Percentiles rank a stretch among this genome's conserved stretches.
These are phyloP conservation scores for Tenualosa ilisha DNA, from an alignment of 2,797 vertebrate genomes.

Conservation along the genomic window DNA sequence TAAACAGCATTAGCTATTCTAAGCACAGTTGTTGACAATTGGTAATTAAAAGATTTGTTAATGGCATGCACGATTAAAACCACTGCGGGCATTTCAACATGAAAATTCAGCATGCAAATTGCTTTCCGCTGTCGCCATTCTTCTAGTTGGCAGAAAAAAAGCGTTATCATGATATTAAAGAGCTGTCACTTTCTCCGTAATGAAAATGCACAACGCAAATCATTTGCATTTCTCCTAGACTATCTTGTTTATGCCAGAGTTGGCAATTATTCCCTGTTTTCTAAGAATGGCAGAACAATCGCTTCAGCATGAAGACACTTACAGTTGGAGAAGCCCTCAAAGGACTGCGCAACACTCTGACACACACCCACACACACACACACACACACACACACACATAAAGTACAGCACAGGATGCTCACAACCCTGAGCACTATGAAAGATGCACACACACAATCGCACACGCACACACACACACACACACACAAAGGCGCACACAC, in stretches of 20 bases:
- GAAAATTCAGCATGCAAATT: slow-evolving; percentile 75
- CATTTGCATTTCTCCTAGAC: slow-evolving; percentile 70
- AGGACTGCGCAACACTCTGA: not conserved
- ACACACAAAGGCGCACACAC: not conserved
- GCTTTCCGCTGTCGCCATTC: slow-evolving; percentile 62
- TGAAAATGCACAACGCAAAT: slow-evolving; percentile 70
- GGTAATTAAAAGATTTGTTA: slow-evolving; percentile 80
- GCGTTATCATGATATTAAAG: slow-evolving; percentile 73
- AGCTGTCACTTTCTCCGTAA: slow-evolving; percentile 71
- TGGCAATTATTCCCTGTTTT: slow-evolving; percentile 65
- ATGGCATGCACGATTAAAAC: slow-evolving; percentile 75
- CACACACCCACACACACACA: not conserved
- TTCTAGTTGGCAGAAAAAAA: slow-evolving; percentile 58
- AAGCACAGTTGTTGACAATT: slow-evolving; percentile 72
- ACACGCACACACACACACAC: slow-evolving; percentile 10
- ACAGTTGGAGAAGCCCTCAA: not conserved
- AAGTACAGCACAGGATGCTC: too few species aligned
- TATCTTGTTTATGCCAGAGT: slow-evolving; percentile 70
- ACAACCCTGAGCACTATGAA: too few species aligned
- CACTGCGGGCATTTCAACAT: slow-evolving; percentile 70
- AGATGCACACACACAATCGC: not conserved
- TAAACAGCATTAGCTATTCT: slow-evolving; percentile 66
- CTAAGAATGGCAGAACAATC: slow-evolving; percentile 52
- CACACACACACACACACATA: not conserved
- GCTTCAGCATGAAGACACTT: slow-evolving; percentile 50